phyloP scores from a whole-genome alignment of 2,888 invertebrate genomes.

The Sialis fuliginosa region DNA sequence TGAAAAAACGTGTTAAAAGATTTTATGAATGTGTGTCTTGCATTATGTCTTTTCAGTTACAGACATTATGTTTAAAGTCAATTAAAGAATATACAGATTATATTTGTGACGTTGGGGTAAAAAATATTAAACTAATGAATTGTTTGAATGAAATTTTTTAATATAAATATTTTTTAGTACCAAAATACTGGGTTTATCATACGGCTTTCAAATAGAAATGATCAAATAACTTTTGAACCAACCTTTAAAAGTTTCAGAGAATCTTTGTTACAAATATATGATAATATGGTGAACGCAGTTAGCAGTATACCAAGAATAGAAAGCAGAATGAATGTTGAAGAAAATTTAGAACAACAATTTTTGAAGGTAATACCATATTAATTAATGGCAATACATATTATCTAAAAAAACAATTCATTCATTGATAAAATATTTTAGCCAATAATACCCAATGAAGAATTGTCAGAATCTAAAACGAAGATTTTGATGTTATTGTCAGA shows the following conservation, averaged over 20 bases:
- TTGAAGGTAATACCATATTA: conserved; percentile 15
- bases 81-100: conserved; percentile 61
- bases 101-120: conserved; percentile 58
- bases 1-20: conserved; percentile 45
- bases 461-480: conserved; percentile 39
- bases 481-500: conserved; percentile 48
- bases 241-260: conserved; percentile 56
- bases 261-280: conserved; percentile 49
- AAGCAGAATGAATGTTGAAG: conserved; percentile 56
- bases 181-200: conserved; percentile 16
- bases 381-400: background rate
- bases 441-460: conserved; percentile 49
- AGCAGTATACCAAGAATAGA: conserved; percentile 61
- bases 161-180: background rate
- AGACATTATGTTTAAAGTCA: conserved; percentile 63
- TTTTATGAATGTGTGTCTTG: conserved; percentile 76
- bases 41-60: conserved; percentile 77
- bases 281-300: conserved; percentile 56
- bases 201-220: conserved; percentile 36
- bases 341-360: conserved; percentile 17
- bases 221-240: conserved; percentile 54
- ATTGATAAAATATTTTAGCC: conserved; percentile 34
- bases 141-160: background rate
- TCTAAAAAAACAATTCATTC: background rate
- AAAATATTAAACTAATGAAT: conserved; percentile 10